These are phyloP conservation scores for Theropithecus gelada DNA, from an alignment of 2,113 vertebrate genomes.

Conservation along the genomic window DNA sequence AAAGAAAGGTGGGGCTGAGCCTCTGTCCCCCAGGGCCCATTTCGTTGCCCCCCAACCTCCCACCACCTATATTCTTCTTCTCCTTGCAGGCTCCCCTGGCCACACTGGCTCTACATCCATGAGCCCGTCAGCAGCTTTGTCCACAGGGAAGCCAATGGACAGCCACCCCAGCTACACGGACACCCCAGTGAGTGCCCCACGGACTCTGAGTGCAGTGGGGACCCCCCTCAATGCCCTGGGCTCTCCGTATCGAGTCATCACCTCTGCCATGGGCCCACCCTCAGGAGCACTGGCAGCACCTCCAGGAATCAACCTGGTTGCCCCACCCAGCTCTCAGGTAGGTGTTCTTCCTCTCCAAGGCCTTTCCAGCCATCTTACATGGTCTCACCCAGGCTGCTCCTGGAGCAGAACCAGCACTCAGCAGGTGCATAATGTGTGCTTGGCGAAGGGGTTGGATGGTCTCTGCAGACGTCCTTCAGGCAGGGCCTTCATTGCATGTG, in stretches of 20 bases:
- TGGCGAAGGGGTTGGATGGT: background rate
- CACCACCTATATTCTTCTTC: background rate
- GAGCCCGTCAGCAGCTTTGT: slow-evolving; percentile 75
- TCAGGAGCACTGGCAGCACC: slow-evolving; percentile 77
- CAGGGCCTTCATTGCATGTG: rapidly evolving
- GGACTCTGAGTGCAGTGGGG: slow-evolving; percentile 73
- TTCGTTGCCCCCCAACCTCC: background rate
- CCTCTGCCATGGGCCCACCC: slow-evolving; percentile 80
- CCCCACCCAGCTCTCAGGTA: slow-evolving; percentile 82
- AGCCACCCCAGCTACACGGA: slow-evolving; percentile 81
- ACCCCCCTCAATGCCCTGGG: slow-evolving; percentile 72
- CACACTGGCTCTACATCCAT: slow-evolving; percentile 76
- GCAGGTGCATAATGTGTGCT: background rate
- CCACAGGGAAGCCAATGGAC: slow-evolving; percentile 74
- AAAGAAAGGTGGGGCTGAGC: background rate
- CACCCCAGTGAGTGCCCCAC: slow-evolving; percentile 59
- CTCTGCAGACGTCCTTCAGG: background rate
- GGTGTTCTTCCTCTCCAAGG: background rate
- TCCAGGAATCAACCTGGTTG: slow-evolving; percentile 79
- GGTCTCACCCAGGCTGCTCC: background rate
- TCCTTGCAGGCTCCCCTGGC: slow-evolving; percentile 78
- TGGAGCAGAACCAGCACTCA: background rate
- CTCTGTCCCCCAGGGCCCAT: background rate
- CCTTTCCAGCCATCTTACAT: rapidly evolving
- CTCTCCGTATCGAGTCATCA: slow-evolving; percentile 82